Evolutionary conservation across 2,113 vertebrate species (phyloP).

Genomic region (Sialia sialis): DNA sequence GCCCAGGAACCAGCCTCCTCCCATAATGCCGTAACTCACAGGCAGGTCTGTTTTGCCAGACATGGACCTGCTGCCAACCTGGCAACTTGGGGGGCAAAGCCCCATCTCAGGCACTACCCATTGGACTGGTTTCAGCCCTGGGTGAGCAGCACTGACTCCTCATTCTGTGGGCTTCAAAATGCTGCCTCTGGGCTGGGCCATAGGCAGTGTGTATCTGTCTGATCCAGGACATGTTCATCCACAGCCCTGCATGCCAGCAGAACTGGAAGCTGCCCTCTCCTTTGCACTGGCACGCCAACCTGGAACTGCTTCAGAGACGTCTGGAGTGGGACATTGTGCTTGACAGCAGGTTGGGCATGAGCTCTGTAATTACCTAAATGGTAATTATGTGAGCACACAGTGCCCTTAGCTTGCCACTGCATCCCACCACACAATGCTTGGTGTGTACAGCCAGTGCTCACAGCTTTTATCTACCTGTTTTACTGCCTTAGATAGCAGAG

Average conservation of each 20-base stretch:
- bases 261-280: neutral
- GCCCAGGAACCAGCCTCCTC: neutral
- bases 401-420: neutral
- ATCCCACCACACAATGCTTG: neutral
- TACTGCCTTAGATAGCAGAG: neutral
- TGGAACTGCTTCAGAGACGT: neutral
- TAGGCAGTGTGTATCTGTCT: neutral
- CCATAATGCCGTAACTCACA: accelerated
- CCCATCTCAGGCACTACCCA: accelerated
- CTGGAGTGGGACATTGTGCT: neutral
- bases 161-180: neutral
- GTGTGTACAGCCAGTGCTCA: neutral
- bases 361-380: constrained; percentile 11
- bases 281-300: neutral
- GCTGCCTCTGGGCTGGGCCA: neutral
- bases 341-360: neutral
- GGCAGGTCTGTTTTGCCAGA: neutral
- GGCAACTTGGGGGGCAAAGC: accelerated
- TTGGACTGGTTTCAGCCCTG: neutral
- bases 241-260: accelerated
- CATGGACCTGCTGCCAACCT: neutral
- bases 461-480: neutral
- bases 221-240: accelerated
- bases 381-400: neutral
- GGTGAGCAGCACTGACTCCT: neutral